Evolutionary conservation across 2,113 vertebrate species (phyloP), one percentile per base, ranked within the genome.

Genomic region (Morone saxatilis): DNA sequence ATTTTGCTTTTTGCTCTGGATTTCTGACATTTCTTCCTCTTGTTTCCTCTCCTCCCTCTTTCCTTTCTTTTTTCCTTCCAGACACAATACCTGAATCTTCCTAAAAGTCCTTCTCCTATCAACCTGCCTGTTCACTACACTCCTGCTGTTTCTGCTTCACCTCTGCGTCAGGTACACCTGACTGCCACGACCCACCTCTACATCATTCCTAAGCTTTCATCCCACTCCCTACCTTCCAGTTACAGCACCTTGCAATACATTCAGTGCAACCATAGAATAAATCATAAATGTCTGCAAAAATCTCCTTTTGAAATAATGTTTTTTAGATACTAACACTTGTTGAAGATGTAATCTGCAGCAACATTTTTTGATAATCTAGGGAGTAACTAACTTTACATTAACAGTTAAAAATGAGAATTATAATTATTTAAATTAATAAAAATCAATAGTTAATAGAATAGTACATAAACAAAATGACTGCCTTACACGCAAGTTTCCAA

Each of bases 41-140:
- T 19, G 22, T 57, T 38, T 74, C 20, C 0, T 66, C 41, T 56
- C 66, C 20, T 38, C n/a, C 19, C 16, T 85, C 1, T 60, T 47
- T 57, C 20, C 36, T 48, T 67, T 17, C 40, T 45, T 25, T 48
- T 31, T 57, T 57, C 6, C 71, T 70, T 36, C 3, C 51, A 94
- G 95, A 91, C 90, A 47, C 89, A 93, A 48, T 90, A 83, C 85
- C 71, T 91, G 84, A 88, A 80, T 56, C 75, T 94, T 78, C 88
- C 92, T 50, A 83, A 93, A 86, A 76, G 86, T 45, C 79, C 81
- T 43, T 95, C 96, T 81, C 95, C 95, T 78, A 36, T 96, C 90
- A 92, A 87, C 90, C 90, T 96, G 2, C 95, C 95, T 54, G 36
- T 92, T 59, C 90, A 95, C 94, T 96, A 95, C 89, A 95, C 95